Evolutionary conservation across 2,888 invertebrate genomes (phyloP).

Genomic region (Tinea semifulvella): DNA sequence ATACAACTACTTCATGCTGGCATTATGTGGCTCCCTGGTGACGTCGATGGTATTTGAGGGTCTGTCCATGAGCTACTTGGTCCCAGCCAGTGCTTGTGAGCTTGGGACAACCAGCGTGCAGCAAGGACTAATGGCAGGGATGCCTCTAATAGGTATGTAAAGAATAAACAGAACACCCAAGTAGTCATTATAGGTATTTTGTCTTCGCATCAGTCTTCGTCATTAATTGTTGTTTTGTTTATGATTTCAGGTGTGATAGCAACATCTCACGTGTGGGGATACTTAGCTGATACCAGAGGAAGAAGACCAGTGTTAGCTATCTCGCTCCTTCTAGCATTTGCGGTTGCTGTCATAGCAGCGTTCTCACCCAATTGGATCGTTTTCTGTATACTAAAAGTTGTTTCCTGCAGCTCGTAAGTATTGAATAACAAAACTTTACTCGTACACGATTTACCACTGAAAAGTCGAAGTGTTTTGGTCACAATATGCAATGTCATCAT

Average conservation of each 20-base stretch:
- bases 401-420: constrained; percentile 70
- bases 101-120: constrained; percentile 37
- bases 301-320: constrained; percentile 50
- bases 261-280: constrained; percentile 75
- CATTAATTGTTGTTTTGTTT: too few relatives aligned
- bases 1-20: constrained; percentile 36
- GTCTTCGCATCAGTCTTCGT: too few relatives aligned
- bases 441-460: too few relatives aligned
- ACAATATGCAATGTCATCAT: too few relatives aligned
- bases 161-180: too few relatives aligned
- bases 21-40: constrained; percentile 34
- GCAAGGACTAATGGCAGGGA: constrained; percentile 45
- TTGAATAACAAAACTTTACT: too few relatives aligned
- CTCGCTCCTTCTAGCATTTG: constrained; percentile 48
- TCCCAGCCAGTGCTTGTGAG: constrained; percentile 51
- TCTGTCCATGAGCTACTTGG: constrained; percentile 46
- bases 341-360: constrained; percentile 59
- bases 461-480: too few relatives aligned
- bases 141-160: constrained; percentile 41
- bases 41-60: constrained; percentile 45
- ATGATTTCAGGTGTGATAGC: constrained; percentile 59
- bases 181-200: too few relatives aligned
- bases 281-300: constrained; percentile 71
- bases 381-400: constrained; percentile 65
- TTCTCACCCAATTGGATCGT: constrained; percentile 69